Evolutionary conservation across 2,888 invertebrate species (phyloP).

Genomic region (Amiota mariae): DNA sequence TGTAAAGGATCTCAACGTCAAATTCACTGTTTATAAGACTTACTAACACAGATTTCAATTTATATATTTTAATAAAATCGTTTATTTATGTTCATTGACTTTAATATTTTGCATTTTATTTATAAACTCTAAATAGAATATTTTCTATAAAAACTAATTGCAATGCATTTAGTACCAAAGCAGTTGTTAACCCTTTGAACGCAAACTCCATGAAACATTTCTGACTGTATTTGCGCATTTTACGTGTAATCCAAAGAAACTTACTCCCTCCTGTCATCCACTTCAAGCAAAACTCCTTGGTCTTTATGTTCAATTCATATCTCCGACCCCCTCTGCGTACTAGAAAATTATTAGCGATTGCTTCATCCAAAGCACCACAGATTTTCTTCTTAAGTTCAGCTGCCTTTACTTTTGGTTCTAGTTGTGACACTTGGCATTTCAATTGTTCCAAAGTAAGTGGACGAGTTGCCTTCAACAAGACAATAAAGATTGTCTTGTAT

Average conservation of each 20-base stretch:
- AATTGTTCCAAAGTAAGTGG: neutral
- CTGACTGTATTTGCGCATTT: neutral
- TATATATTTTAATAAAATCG: no score
- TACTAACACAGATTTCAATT: no score
- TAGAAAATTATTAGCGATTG: neutral
- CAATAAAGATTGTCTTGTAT: neutral
- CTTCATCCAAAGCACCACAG: neutral
- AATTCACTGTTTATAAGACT: no score
- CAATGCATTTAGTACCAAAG: neutral
- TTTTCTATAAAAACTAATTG: neutral
- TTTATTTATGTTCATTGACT: no score
- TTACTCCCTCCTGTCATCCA: neutral
- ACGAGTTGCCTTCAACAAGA: neutral
- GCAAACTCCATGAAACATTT: neutral
- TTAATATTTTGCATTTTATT: no score
- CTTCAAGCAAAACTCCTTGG: neutral
- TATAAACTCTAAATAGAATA: neutral
- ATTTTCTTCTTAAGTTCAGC: neutral
- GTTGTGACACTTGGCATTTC: neutral
- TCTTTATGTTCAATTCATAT: neutral
- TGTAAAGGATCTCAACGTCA: no score
- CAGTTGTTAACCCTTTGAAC: neutral
- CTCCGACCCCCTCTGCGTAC: neutral
- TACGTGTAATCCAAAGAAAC: neutral
- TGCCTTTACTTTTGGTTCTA: neutral